Conservation (phyloP, 2,888 invertebrate species). For the Branchipolynoe longqiensis region DNA sequence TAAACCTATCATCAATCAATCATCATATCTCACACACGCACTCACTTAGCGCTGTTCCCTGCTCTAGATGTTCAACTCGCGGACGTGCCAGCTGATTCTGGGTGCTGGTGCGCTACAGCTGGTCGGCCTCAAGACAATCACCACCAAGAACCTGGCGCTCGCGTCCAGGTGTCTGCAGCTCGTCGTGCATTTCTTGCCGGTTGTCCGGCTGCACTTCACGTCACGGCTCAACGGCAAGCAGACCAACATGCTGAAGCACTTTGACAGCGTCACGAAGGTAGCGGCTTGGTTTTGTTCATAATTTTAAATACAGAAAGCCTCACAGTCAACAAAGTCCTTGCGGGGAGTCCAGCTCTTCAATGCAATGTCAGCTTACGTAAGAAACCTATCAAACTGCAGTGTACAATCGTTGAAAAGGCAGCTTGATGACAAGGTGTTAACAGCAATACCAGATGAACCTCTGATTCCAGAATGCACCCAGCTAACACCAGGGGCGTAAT, state of each 20-base stretch:
- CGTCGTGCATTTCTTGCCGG: slow-evolving; percentile 84
- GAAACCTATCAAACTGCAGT: too few species aligned
- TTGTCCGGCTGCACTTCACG: slow-evolving; percentile 81
- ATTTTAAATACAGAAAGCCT: too few species aligned
- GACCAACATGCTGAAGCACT: slow-evolving; percentile 81
- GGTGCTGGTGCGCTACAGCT: slow-evolving; percentile 98
- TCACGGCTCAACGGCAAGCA: slow-evolving; percentile 78
- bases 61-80: slow-evolving; percentile 83
- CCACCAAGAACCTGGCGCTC: slow-evolving; percentile 91
- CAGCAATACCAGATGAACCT: too few species aligned
- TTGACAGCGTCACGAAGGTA: slow-evolving; percentile 81
- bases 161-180: slow-evolving; percentile 83
- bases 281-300: slow-evolving; percentile 45
- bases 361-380: too few species aligned
- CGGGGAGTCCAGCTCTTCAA: too few species aligned
- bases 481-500: too few species aligned
- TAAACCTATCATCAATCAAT: not conserved
- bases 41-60: not conserved
- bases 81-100: slow-evolving; percentile 93
- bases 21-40: not conserved
- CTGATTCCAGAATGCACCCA: too few species aligned
- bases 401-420: too few species aligned
- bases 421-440: too few species aligned
- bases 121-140: slow-evolving; percentile 88
- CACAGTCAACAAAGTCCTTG: too few species aligned